A percentile compares a stretch with the other conserved stretches of the same genome.
phyloP scores from a whole-genome alignment of 2,113 vertebrate species.

The Mystacornis crossleyi region DNA sequence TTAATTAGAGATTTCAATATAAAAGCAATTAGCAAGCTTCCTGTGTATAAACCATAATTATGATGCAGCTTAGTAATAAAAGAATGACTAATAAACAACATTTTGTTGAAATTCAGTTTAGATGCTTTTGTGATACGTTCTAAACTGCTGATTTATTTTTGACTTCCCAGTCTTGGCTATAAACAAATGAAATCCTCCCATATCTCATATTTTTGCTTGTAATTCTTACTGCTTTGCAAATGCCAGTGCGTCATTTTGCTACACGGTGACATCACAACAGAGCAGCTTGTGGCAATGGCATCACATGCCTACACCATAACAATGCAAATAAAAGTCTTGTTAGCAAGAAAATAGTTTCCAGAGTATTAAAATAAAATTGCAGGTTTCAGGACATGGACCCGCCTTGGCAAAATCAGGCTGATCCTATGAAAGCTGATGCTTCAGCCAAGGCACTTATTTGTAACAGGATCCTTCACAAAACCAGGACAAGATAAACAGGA shows the following conservation, averaged over 20 bases:
- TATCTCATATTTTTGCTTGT: background rate
- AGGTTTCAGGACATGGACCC: background rate
- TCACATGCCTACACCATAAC: background rate
- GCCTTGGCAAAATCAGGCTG: background rate
- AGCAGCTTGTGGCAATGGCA: background rate
- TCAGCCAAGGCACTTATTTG: background rate
- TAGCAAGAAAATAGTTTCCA: background rate
- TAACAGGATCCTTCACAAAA: background rate
- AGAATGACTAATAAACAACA: constrained; percentile 26
- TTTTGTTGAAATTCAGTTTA: background rate
- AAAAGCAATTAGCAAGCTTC: constrained; percentile 53
- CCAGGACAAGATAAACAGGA: constrained; percentile 50
- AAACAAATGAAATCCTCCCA: background rate
- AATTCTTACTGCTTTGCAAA: background rate
- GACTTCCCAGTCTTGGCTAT: background rate
- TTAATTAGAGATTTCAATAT: constrained; percentile 39
- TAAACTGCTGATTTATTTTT: background rate
- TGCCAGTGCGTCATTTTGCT: background rate
- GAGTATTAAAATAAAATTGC: background rate
- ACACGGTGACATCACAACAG: background rate
- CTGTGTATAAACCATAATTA: constrained; percentile 17
- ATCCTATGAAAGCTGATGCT: constrained; percentile 4
- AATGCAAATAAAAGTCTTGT: background rate
- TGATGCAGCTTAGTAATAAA: background rate
- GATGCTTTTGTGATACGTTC: background rate